These are phyloP conservation scores for Leucania comma DNA, from an alignment of 2,888 invertebrate genomes.

Conservation along the genomic window DNA sequence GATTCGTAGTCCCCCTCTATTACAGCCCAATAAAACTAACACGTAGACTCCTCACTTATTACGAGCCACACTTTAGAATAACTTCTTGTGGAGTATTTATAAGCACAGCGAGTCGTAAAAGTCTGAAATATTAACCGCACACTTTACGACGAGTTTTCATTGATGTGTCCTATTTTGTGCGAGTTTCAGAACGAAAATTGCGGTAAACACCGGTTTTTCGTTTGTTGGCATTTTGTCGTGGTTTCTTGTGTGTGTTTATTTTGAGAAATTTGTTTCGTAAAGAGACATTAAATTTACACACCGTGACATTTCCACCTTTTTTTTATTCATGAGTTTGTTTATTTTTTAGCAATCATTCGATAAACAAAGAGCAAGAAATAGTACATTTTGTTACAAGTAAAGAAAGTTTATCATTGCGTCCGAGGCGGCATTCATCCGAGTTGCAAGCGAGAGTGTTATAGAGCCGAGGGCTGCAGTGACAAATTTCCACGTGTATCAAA, in stretches of 20 bases:
- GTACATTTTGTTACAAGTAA: not conserved
- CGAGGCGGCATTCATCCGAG: too few species aligned
- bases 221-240: not conserved
- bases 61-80: slow-evolving; percentile 25
- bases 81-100: slow-evolving; percentile 32
- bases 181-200: slow-evolving; percentile 16
- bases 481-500: too few species aligned
- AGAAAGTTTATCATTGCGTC: too few species aligned
- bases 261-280: not conserved
- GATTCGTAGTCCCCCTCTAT: not conserved
- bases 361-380: not conserved
- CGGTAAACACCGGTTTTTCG: slow-evolving; percentile 37
- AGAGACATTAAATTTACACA: not conserved
- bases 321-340: not conserved
- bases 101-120: slow-evolving; percentile 33
- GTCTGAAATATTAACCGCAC: slow-evolving; percentile 28
- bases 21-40: slow-evolving; percentile 17
- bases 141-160: slow-evolving; percentile 25
- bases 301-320: too few species aligned
- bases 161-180: slow-evolving; percentile 28
- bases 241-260: slow-evolving; percentile 4
- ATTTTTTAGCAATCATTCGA: too few species aligned
- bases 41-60: slow-evolving; percentile 7
- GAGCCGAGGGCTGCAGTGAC: too few species aligned
- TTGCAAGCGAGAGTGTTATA: too few species aligned